Percentiles rank a stretch among this genome's conserved stretches.
These are phyloP conservation scores for Lymantria dispar DNA, from an alignment of 2,888 invertebrate species.

Conservation along the genomic window DNA sequence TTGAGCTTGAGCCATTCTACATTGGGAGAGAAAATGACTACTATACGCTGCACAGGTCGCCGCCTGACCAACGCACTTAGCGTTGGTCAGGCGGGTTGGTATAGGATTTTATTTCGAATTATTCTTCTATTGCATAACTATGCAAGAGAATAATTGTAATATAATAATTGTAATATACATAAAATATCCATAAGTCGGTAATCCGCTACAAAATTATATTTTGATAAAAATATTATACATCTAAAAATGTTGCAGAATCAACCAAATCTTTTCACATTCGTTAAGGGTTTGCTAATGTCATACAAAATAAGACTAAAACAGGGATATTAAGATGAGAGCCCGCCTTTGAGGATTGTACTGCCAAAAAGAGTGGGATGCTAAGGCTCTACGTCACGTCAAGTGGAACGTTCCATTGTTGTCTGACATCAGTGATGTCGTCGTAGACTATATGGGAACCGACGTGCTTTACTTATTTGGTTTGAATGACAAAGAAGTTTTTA, in stretches of 20 bases:
- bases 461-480: constrained; percentile 21
- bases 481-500: constrained; percentile 7
- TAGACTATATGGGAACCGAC: constrained; percentile 27
- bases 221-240: neutral
- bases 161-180: neutral
- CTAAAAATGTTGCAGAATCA: constrained; percentile 32
- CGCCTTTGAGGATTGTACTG: constrained; percentile 65
- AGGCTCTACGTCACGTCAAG: constrained; percentile 51
- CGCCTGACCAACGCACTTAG: too few relatives aligned
- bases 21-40: too few relatives aligned
- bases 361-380: constrained; percentile 67
- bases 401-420: constrained; percentile 27
- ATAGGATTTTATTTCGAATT: too few relatives aligned
- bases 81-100: too few relatives aligned
- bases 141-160: neutral
- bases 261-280: constrained; percentile 42
- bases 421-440: constrained; percentile 19
- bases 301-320: constrained; percentile 77
- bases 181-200: too few relatives aligned
- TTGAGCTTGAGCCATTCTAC: too few relatives aligned
- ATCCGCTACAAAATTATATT: too few relatives aligned
- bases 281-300: constrained; percentile 64
- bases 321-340: constrained; percentile 75
- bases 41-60: too few relatives aligned
- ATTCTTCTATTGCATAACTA: too few relatives aligned